Conservation (phyloP, 2,888 invertebrate species). For the Scaeva pyrastri region DNA sequence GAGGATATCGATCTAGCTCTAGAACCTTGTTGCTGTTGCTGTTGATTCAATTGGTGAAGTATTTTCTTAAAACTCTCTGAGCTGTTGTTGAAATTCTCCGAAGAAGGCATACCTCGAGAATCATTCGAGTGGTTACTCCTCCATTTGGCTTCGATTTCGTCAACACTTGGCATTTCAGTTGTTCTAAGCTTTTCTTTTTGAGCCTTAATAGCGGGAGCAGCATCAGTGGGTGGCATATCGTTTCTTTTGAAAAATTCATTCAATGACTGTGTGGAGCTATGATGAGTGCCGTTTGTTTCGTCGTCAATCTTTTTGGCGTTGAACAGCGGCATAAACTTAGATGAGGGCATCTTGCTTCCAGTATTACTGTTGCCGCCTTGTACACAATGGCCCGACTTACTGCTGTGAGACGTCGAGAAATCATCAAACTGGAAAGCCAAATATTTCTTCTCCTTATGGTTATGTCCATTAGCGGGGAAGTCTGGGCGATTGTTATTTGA, state of each 20-base stretch:
- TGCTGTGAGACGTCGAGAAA: constrained; percentile 45
- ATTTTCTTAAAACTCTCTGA: constrained; percentile 81
- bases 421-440: constrained; percentile 70
- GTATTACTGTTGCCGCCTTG: background rate
- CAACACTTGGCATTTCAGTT: constrained; percentile 80
- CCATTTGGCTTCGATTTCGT: constrained; percentile 82
- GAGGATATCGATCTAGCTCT: constrained; percentile 9
- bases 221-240: constrained; percentile 31
- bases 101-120: constrained; percentile 71
- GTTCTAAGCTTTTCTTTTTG: constrained; percentile 68
- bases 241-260: constrained; percentile 81
- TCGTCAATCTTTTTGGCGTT: constrained; percentile 50
- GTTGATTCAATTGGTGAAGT: constrained; percentile 78
- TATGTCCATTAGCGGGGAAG: constrained; percentile 18
- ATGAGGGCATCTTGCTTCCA: constrained; percentile 37
- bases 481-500: constrained; percentile 61
- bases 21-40: constrained; percentile 35
- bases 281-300: background rate
- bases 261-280: constrained; percentile 78
- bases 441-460: constrained; percentile 71
- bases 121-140: constrained; percentile 79
- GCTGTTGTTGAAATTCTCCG: constrained; percentile 67
- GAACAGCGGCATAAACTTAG: constrained; percentile 63
- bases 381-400: background rate
- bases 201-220: background rate